These are phyloP conservation scores for Steatocranus sp. DNA, from an alignment of 2,797 vertebrate genomes.

Conservation along the genomic window DNA sequence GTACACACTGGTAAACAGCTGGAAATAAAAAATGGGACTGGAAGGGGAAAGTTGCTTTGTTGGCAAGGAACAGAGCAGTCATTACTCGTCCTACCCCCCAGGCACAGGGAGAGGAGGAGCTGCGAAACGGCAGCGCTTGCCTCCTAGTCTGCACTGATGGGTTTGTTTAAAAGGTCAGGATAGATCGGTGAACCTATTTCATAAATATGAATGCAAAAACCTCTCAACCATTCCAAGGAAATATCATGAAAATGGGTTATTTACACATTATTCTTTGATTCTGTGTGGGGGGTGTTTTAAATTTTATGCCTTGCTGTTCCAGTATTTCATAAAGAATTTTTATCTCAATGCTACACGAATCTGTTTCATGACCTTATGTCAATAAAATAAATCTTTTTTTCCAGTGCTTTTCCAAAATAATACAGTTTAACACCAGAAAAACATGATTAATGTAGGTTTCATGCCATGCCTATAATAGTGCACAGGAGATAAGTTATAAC, in stretches of 20 bases:
- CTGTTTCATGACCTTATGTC: background rate
- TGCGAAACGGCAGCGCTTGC: conserved; percentile 36
- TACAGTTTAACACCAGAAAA: background rate
- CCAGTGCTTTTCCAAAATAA: background rate
- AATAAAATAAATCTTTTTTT: background rate
- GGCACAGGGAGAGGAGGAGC: conserved; percentile 31
- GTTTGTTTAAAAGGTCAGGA: conserved; percentile 64
- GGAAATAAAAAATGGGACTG: conserved; percentile 66
- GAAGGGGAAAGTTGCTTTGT: conserved; percentile 71
- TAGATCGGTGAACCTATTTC: conserved; percentile 40
- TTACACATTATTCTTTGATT: background rate
- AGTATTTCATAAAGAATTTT: background rate
- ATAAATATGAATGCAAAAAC: conserved; percentile 50
- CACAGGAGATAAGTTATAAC: background rate
- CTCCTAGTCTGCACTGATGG: conserved; percentile 32
- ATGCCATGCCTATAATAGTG: background rate
- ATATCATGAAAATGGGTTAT: conserved; percentile 3
- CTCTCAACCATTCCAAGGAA: conserved; percentile 10
- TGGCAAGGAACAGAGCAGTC: conserved; percentile 61
- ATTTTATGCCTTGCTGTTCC: background rate
- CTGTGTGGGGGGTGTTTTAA: background rate
- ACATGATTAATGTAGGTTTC: background rate
- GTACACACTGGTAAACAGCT: conserved; percentile 52
- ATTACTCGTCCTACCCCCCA: conserved; percentile 56
- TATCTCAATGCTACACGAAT: background rate